Evolutionary conservation across 2,888 invertebrate species (phyloP).

Genomic region (Sinohyriopsis cumingii): DNA sequence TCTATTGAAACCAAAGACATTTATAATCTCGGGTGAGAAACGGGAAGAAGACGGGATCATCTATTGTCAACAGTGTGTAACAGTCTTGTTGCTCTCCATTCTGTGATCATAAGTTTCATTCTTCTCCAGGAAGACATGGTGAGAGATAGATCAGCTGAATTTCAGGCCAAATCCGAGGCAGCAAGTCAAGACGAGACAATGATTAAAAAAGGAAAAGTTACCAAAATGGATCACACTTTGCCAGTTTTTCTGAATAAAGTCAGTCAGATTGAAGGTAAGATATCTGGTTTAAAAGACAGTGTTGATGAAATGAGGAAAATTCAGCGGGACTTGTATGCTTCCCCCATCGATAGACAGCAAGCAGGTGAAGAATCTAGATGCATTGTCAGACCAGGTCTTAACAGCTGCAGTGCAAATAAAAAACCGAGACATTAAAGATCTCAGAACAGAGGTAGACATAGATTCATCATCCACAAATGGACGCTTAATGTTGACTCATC

Average conservation of each 20-base stretch:
- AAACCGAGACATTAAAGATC: slow-evolving; percentile 42
- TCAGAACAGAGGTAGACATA: slow-evolving; percentile 20
- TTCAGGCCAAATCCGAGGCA: slow-evolving; percentile 44
- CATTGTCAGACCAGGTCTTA: slow-evolving; percentile 44
- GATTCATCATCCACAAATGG: slow-evolving; percentile 27
- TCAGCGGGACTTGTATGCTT: slow-evolving; percentile 50
- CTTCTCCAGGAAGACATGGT: slow-evolving; percentile 29
- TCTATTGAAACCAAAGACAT: too few species aligned
- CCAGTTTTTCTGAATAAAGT: slow-evolving; percentile 29
- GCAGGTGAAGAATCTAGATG: slow-evolving; percentile 47
- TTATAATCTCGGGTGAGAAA: too few species aligned
- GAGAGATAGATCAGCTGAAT: slow-evolving; percentile 53
- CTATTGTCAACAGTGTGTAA: too few species aligned
- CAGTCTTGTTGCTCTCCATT: too few species aligned
- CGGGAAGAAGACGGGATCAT: too few species aligned
- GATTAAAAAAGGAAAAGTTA: too few species aligned
- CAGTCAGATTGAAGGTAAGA: slow-evolving; percentile 42
- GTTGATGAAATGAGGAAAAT: slow-evolving; percentile 49
- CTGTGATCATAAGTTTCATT: too few species aligned
- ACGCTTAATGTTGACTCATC: slow-evolving; percentile 30
- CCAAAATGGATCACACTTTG: background rate
- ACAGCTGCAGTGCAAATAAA: slow-evolving; percentile 36
- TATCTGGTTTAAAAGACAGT: slow-evolving; percentile 41
- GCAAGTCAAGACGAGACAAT: slow-evolving; percentile 15
- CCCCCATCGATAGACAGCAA: slow-evolving; percentile 46